Conservation (phyloP, 2,113 vertebrate genomes). For the Neopipo cinnamomea region DNA sequence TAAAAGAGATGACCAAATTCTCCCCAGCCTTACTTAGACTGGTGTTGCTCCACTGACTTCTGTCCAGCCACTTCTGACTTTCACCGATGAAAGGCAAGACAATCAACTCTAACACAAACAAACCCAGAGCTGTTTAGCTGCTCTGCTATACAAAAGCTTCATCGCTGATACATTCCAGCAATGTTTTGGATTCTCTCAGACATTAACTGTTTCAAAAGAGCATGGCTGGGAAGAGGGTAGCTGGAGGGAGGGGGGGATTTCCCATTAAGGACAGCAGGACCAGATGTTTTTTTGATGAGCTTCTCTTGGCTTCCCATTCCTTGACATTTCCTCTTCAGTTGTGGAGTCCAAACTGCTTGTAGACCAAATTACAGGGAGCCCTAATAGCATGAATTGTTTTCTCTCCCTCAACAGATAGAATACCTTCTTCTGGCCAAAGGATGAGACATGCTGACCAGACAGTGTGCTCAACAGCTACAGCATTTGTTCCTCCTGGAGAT, state of each 20-base stretch:
- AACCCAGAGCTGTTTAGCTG: conserved; percentile 33
- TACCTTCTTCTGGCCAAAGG: not conserved
- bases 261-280: conserved; percentile 44
- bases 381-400: not conserved
- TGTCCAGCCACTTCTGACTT: conserved; percentile 5
- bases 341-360: conserved; percentile 4
- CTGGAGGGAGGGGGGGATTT: not conserved
- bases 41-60: not conserved
- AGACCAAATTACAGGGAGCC: conserved; percentile 10
- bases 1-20: not conserved
- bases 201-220: conserved; percentile 60
- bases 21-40: not conserved
- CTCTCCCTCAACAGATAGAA: not conserved
- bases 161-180: conserved; percentile 45
- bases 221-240: not conserved
- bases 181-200: conserved; percentile 54
- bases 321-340: conserved; percentile 43
- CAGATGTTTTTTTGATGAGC: conserved; percentile 56
- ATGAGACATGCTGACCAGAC: not conserved
- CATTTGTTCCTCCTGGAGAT: not conserved
- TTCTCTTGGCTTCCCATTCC: conserved; percentile 37
- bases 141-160: conserved; percentile 29
- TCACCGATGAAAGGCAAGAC: not conserved
- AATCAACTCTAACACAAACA: conserved; percentile 47
- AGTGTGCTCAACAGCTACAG: not conserved